Base-by-base conservation (phyloP, 2,888 invertebrate species). In the Parnassius mnemosyne region DNA sequence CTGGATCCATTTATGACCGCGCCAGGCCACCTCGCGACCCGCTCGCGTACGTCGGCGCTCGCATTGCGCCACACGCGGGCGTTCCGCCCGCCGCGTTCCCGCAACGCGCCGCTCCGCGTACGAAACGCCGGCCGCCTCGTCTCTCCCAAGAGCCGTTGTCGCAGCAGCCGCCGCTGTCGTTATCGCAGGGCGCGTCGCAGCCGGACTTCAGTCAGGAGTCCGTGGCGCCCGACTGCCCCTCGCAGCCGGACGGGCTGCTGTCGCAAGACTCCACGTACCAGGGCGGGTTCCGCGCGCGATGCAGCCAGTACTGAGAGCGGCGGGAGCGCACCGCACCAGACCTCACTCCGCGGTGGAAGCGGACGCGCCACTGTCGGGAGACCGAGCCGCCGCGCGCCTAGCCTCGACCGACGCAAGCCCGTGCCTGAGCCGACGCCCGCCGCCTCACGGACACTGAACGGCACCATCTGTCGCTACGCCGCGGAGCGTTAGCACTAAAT, bases 61-160 rank as follows among this genome's bases (percentile, higher is more conserved):
- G 96, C 25, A 94, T 94, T 0, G 95, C 95, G 65, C 92, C 95
- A 81, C 95, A 95, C 72, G 96, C 96, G 71, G 93, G 98, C 69
- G 98, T 98, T 0, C 97, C 99, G 3, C 97, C 98, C 0, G 96
- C 97, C 54, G 97, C 98, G 51, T 98, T 98, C 96, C 96, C 98
- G 94, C 97, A 73, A 96, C 84, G 97, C 96, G 94, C 75, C 55
- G 64, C 95, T 94, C 72, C 94, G 94, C 67, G 83, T 86, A 78
- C 78, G 44, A 79, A 87, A 54, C 76, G 85, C 65, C 78, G 87
- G 12, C 81, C 82, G 61, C 81, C 87, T 69, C 92, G 93, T 44
- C 92, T 93, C 68, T 93, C 92, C 69, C 96, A 95, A 78, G 94
- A 94, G 76, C 94, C 96, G 66, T 92, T 95, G 66, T 96, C 96